Percentiles rank a stretch among this genome's conserved stretches.
Conservation (phyloP, 2,113 vertebrate species). For the Anser cygnoides region DNA sequence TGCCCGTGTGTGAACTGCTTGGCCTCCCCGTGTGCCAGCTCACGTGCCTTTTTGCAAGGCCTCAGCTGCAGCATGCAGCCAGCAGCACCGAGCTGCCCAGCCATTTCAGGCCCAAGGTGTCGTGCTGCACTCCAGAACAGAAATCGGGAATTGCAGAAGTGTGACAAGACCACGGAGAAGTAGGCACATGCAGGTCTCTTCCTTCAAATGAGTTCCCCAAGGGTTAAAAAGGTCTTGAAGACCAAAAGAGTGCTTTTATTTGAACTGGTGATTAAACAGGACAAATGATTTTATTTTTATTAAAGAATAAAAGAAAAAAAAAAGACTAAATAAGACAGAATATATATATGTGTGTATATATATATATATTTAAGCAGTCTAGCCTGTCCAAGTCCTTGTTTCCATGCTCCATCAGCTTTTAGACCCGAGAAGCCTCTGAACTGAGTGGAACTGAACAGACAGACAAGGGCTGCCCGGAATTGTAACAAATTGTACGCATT, state of each 20-base stretch:
- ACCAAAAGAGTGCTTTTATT: not conserved
- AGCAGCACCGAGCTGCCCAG: not conserved
- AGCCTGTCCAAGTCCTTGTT: not conserved
- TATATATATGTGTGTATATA: not conserved
- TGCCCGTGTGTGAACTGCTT: rapidly evolving
- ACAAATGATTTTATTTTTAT: not conserved
- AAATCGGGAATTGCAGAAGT: not conserved
- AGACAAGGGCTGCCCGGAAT: not conserved
- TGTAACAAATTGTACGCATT: not conserved
- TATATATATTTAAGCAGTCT: not conserved
- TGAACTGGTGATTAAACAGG: not conserved
- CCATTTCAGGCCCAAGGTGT: not conserved
- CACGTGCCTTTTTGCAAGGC: not conserved
- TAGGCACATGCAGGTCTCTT: not conserved
- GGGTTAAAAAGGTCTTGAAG: not conserved
- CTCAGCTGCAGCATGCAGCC: not conserved
- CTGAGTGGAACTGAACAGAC: not conserved
- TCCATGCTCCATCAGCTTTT: not conserved
- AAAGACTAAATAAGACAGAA: not conserved
- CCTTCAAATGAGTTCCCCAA: not conserved
- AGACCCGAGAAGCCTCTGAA: not conserved
- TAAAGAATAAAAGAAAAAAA: not conserved
- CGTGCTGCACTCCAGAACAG: not conserved
- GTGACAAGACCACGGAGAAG: not conserved
- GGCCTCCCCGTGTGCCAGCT: not conserved